Evolutionary conservation across 2,797 vertebrate species (phyloP).

Genomic region (Premnoplex brunnescens): DNA sequence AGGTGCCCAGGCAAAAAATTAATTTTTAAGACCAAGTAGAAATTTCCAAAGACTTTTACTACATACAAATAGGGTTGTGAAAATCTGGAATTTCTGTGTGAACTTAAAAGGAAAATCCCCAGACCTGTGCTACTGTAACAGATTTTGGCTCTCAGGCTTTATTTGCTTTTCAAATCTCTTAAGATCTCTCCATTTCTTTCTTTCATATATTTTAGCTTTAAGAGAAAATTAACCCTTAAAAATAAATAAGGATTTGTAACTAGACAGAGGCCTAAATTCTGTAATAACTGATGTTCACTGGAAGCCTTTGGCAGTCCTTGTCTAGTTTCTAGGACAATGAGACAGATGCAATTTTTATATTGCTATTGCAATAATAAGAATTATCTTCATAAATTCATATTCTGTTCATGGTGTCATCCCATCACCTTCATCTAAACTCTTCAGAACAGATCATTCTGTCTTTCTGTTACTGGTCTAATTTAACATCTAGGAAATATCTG

Average conservation of each 20-base stretch:
- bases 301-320: background rate
- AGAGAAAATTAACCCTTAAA: background rate
- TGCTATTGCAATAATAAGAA: background rate
- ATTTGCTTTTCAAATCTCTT: background rate
- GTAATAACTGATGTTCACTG: background rate
- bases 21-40: background rate
- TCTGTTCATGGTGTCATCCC: background rate
- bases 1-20: background rate
- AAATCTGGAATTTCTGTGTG: background rate
- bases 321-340: background rate
- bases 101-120: background rate
- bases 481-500: background rate
- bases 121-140: background rate
- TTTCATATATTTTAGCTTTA: background rate
- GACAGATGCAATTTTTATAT: background rate
- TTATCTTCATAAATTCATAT: background rate
- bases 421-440: background rate
- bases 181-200: background rate
- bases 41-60: background rate
- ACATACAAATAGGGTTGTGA: background rate
- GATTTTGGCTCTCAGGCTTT: background rate
- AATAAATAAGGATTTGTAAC: background rate
- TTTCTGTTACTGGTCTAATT: background rate
- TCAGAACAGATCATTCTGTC: background rate
- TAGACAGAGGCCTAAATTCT: background rate